These are phyloP conservation scores for Sphenopsis melanotis DNA, from an alignment of 2,797 vertebrate genomes.

Conservation along the genomic window DNA sequence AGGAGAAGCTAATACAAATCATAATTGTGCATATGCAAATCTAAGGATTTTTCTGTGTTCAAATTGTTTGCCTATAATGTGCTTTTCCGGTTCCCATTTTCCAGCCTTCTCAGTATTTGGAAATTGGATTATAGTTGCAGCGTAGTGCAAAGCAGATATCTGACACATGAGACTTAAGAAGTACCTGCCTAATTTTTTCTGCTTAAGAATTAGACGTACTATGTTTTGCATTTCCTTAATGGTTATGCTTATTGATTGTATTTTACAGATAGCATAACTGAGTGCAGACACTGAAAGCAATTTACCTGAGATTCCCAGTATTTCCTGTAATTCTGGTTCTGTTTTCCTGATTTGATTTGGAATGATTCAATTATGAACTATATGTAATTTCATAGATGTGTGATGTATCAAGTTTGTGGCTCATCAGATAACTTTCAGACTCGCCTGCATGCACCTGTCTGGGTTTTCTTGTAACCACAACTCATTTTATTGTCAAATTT, in stretches of 20 bases:
- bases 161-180: background rate
- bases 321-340: constrained; percentile 55
- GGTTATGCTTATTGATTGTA: background rate
- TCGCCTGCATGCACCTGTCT: background rate
- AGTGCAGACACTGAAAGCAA: constrained; percentile 12
- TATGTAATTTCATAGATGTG: constrained; percentile 24
- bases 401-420: constrained; percentile 28
- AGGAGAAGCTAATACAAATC: background rate
- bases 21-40: background rate
- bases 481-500: background rate
- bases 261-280: constrained; percentile 6
- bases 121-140: background rate
- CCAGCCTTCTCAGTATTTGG: background rate
- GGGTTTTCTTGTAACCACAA: background rate
- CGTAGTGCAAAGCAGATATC: background rate
- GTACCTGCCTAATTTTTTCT: background rate
- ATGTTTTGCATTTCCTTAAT: background rate
- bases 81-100: background rate
- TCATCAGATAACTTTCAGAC: background rate
- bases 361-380: constrained; percentile 25
- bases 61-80: background rate
- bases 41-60: background rate
- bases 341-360: constrained; percentile 60
- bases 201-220: background rate
- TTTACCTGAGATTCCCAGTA: constrained; percentile 17